These are phyloP conservation scores for Hipposideros armiger DNA, from an alignment of 2,113 vertebrate genomes.

Conservation along the genomic window DNA sequence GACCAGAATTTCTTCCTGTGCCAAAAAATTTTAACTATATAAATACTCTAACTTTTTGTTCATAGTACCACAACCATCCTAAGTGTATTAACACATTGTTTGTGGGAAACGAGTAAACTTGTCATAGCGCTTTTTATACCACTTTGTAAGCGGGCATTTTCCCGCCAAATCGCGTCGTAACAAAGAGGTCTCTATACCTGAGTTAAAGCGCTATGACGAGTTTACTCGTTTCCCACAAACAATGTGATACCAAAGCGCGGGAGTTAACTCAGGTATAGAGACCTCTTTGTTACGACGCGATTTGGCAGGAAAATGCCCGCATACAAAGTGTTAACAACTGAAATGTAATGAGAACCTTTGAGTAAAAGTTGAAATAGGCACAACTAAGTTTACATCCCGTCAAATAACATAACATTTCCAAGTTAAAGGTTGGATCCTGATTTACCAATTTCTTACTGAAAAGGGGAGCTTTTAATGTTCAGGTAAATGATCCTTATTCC, in stretches of 20 bases:
- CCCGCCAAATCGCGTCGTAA: no score
- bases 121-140: no score
- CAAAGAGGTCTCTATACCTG: no score
- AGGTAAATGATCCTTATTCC: neutral
- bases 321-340: neutral
- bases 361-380: neutral
- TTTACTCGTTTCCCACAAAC: no score
- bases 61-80: neutral
- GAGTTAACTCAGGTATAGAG: no score
- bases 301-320: no score
- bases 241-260: no score
- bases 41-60: neutral
- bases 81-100: neutral
- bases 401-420: neutral
- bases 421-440: neutral
- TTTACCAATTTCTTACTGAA: slow-evolving; percentile 4
- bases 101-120: no score
- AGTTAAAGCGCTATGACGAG: no score
- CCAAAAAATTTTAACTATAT: neutral
- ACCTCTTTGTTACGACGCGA: no score
- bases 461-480: neutral
- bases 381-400: neutral
- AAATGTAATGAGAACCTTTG: neutral
- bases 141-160: no score
- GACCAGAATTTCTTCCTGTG: neutral